A percentile compares a stretch with the other conserved stretches of the same genome.
These are phyloP conservation scores for Prionailurus viverrinus DNA, from an alignment of 2,113 vertebrate genomes.

Conservation along the genomic window DNA sequence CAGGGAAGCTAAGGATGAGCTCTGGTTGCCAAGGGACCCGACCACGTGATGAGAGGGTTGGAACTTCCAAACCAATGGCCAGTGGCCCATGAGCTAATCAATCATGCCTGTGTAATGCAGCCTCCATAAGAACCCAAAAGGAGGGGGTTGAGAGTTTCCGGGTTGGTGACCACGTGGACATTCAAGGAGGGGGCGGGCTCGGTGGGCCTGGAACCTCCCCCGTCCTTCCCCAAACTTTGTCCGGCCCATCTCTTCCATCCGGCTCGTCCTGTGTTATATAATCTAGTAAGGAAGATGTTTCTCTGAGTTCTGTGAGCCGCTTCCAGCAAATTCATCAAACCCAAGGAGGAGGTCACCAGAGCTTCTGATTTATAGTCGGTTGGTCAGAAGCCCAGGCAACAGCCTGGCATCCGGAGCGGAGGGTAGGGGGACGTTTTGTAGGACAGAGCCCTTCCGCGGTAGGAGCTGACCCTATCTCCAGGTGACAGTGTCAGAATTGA, in stretches of 20 bases:
- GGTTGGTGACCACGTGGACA: background rate
- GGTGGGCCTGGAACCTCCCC: background rate
- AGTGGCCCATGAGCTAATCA: background rate
- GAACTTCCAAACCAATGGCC: background rate
- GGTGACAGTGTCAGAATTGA: background rate
- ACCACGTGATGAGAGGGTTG: background rate
- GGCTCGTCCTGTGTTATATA: background rate
- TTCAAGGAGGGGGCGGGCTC: background rate
- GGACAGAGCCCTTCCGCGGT: background rate
- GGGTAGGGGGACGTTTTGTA: background rate
- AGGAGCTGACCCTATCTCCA: background rate
- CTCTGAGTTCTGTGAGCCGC: background rate
- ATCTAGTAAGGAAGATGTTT: background rate
- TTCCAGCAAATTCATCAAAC: background rate
- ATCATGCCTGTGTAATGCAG: background rate
- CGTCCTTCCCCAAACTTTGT: background rate
- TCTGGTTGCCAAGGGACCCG: background rate
- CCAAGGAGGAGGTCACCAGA: background rate
- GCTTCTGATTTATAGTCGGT: background rate
- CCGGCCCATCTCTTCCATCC: background rate
- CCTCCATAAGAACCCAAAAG: background rate
- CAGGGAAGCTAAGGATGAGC: background rate
- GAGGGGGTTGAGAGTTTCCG: background rate
- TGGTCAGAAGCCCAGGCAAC: background rate
- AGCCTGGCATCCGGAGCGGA: background rate